Conservation (phyloP, 1,140 invertebrate species). For the Monomorium pharaonis region DNA sequence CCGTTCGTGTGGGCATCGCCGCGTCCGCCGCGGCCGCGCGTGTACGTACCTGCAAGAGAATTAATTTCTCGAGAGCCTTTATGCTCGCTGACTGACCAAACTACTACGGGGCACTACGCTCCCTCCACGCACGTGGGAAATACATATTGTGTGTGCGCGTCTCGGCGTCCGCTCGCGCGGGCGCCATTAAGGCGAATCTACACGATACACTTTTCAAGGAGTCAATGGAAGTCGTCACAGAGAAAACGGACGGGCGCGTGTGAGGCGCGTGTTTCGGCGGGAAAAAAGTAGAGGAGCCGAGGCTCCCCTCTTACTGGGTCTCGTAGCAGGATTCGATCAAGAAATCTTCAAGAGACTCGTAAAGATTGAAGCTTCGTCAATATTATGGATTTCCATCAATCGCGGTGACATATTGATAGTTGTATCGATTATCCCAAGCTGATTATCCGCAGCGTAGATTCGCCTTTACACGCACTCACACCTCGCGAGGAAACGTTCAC, state of each 20-base stretch:
- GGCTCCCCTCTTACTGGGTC: not conserved
- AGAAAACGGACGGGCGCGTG: not conserved
- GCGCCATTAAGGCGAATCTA: slow-evolving; percentile 53
- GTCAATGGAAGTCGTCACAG: not conserved
- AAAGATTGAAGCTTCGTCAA: not conserved
- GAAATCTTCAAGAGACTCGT: not conserved
- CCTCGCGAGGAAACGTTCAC: slow-evolving; percentile 57
- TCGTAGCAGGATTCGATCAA: not conserved
- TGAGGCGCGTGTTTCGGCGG: not conserved
- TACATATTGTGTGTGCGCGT: slow-evolving; percentile 64
- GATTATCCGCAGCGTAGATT: slow-evolving; percentile 20
- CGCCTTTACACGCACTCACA: slow-evolving; percentile 61
- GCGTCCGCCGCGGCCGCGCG: slow-evolving; percentile 44
- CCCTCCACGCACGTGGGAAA: slow-evolving; percentile 61
- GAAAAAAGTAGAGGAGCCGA: not conserved
- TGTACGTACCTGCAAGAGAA: slow-evolving; percentile 76
- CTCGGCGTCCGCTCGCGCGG: slow-evolving; percentile 2
- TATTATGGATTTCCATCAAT: not conserved
- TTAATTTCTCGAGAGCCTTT: slow-evolving; percentile 85
- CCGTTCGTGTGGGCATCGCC: slow-evolving; percentile 38
- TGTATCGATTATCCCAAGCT: not conserved
- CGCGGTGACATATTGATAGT: not conserved
- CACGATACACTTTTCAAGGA: slow-evolving; percentile 13
- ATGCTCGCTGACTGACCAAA: slow-evolving; percentile 83
- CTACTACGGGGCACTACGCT: slow-evolving; percentile 70